phyloP scores from a whole-genome alignment of 2,797 vertebrate genomes.

The Rhinophrynus dorsalis region DNA sequence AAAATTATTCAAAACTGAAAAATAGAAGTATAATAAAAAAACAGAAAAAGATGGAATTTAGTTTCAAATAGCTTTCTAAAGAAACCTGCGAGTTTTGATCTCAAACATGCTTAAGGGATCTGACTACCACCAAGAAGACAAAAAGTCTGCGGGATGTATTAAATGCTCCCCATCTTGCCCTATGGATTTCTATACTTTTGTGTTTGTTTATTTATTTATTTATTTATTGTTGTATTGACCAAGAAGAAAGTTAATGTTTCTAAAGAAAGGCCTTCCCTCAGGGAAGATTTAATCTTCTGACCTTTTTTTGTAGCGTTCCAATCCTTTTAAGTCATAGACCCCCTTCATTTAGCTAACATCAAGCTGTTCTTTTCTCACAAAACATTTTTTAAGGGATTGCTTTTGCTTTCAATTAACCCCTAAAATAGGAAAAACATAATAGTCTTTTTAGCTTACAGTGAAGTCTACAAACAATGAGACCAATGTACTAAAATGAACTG shows the following conservation, averaged over 20 bases:
- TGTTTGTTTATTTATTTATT: too few relatives aligned
- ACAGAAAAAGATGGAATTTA: background rate
- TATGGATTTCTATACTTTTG: conserved; percentile 68
- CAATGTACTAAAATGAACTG: too few relatives aligned
- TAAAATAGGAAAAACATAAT: conserved; percentile 57
- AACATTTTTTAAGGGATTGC: conserved; percentile 65
- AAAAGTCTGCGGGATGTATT: conserved; percentile 61
- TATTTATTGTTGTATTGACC: conserved; percentile 63
- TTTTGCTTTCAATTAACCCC: conserved; percentile 70
- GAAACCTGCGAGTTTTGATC: conserved; percentile 51
- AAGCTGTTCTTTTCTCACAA: conserved; percentile 73
- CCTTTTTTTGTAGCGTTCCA: conserved; percentile 73
- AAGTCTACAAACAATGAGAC: too few relatives aligned
- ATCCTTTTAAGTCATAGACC: conserved; percentile 71
- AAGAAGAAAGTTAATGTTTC: conserved; percentile 74
- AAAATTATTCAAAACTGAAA: background rate
- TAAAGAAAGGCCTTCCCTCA: conserved; percentile 72
- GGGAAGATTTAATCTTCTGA: conserved; percentile 75
- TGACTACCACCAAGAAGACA: conserved; percentile 54
- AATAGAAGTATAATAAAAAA: background rate
- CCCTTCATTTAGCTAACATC: conserved; percentile 70
- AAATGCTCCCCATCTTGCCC: conserved; percentile 66
- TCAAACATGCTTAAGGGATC: conserved; percentile 59
- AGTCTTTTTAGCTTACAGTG: too few relatives aligned
- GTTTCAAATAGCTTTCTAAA: background rate